These are phyloP conservation scores for Hydropsyche betteni DNA, from an alignment of 2,888 invertebrate species.

Conservation along the genomic window DNA sequence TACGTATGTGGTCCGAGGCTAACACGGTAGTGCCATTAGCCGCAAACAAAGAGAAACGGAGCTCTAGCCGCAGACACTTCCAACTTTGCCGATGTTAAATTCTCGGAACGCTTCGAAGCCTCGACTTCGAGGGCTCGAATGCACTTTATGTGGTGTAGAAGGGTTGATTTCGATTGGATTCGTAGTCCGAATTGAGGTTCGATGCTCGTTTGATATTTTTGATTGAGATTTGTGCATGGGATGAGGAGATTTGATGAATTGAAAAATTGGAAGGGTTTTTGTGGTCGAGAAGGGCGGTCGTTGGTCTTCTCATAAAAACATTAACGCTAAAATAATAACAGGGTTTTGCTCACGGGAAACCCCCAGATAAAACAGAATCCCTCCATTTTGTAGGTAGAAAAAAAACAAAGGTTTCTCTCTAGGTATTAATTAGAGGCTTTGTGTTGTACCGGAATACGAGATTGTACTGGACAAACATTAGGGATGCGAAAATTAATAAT, in stretches of 20 bases:
- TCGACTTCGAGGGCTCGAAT: not conserved
- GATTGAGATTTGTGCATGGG: too few relatives aligned
- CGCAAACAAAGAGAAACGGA: conserved; percentile 43
- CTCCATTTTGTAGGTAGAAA: not conserved
- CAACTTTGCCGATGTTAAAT: not conserved
- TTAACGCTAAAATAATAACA: conserved; percentile 39
- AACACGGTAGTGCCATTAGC: conserved; percentile 45
- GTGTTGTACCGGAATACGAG: conserved; percentile 21
- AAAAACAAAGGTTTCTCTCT: conserved; percentile 33
- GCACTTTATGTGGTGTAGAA: too few relatives aligned
- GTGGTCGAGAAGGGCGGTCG: too few relatives aligned
- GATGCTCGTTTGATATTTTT: too few relatives aligned
- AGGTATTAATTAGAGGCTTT: conserved; percentile 41
- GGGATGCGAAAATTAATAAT: conserved; percentile 8
- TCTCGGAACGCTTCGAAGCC: not conserved
- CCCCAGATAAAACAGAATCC: conserved; percentile 10
- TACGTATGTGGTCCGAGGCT: conserved; percentile 26
- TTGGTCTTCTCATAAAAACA: conserved; percentile 22
- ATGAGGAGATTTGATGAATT: too few relatives aligned
- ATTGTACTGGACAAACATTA: not conserved
- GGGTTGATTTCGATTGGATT: too few relatives aligned
- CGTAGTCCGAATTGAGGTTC: too few relatives aligned
- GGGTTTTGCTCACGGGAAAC: not conserved
- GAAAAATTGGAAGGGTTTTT: too few relatives aligned
- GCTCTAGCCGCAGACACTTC: conserved; percentile 20